Conservation (phyloP, 37 sponge, comb jelly and placozoan genomes). For the Chondrilla cf. caribensis region DNA sequence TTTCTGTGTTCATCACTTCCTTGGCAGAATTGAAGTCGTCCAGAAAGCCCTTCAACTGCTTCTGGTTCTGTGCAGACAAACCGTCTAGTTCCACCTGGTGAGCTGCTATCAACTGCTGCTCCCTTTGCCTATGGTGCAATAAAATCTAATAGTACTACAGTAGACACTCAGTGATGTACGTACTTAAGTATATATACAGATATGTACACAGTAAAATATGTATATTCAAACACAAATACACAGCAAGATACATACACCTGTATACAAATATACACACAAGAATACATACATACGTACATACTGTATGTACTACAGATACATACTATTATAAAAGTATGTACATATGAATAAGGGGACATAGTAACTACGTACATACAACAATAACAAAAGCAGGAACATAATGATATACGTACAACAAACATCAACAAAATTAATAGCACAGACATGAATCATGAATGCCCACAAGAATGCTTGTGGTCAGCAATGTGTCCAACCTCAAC, state of each 20-base stretch:
- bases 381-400: no score
- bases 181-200: background rate
- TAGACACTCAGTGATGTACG: background rate
- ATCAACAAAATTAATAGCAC: no score
- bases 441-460: no score
- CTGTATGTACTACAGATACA: background rate
- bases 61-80: conserved; percentile 39
- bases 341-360: background rate
- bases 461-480: no score
- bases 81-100: conserved; percentile 66
- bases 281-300: conserved; percentile 3
- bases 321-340: background rate
- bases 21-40: conserved; percentile 77
- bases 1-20: conserved; percentile 44
- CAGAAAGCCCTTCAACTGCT: conserved; percentile 49
- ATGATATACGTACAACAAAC: no score
- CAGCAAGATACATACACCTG: background rate
- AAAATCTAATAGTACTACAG: background rate
- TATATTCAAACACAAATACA: background rate
- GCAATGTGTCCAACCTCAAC: conserved; percentile 51
- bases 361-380: no score
- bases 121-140: conserved; percentile 40
- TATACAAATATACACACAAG: background rate
- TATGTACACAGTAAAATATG: background rate
- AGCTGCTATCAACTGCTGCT: conserved; percentile 39